These are phyloP conservation scores for Carassius gibelio DNA, from an alignment of 2,113 vertebrate genomes.

Conservation along the genomic window DNA sequence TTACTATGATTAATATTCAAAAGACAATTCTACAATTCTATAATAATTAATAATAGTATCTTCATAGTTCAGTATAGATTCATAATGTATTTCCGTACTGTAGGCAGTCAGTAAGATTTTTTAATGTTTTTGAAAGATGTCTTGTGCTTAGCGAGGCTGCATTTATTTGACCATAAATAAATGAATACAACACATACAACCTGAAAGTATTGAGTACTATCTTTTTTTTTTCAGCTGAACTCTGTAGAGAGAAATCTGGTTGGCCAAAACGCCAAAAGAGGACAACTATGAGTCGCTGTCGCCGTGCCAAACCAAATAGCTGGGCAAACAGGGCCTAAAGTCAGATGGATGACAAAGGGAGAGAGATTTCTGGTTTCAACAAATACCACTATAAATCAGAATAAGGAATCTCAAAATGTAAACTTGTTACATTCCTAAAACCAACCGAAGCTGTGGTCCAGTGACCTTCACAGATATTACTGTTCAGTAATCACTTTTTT, in stretches of 20 bases:
- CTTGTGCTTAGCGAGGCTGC: not conserved
- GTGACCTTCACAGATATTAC: constrained; percentile 3
- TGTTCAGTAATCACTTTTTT: constrained; percentile 1
- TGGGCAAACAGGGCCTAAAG: constrained; percentile 68
- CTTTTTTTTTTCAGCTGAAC: constrained; percentile 67
- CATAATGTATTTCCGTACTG: no score
- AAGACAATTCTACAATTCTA: no score
- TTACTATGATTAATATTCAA: no score
- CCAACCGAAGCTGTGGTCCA: not conserved
- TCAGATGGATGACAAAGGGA: constrained; percentile 3
- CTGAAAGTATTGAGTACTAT: not conserved
- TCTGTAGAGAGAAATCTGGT: constrained; percentile 76
- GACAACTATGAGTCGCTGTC: constrained; percentile 69
- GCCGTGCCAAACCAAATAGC: constrained; percentile 66
- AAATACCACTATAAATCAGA: constrained; percentile 11
- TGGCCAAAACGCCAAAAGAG: constrained; percentile 75
- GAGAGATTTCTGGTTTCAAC: constrained; percentile 19
- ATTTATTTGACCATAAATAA: not conserved
- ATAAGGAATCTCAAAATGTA: not conserved
- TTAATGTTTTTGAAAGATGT: not conserved
- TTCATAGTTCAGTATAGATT: no score
- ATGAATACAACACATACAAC: not conserved
- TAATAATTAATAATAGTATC: no score
- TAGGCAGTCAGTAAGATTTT: not conserved
- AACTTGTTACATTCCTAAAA: not conserved